phyloP scores from a whole-genome alignment of 2,888 invertebrate species.

The Cataglyphis albicans region DNA sequence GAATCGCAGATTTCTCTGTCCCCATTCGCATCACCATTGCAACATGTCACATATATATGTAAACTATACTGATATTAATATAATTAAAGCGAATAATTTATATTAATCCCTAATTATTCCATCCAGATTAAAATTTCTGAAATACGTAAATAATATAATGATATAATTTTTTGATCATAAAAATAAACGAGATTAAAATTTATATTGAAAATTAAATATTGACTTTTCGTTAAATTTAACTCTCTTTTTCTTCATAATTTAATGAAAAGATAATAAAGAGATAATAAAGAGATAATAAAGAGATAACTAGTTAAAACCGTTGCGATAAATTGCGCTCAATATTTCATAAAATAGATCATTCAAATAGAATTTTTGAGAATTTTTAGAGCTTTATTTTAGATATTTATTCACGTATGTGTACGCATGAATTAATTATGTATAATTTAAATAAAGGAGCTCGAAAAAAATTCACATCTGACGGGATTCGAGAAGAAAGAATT shows the following conservation, averaged over 20 bases:
- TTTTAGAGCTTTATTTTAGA: not conserved
- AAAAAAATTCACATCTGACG: conserved; percentile 4
- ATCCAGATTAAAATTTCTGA: not conserved
- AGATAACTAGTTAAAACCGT: not conserved
- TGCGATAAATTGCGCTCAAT: not conserved
- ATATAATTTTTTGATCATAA: not conserved
- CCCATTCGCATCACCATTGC: not conserved
- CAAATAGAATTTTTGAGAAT: not conserved
- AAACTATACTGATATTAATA: conserved; percentile 13
- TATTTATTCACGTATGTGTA: not conserved
- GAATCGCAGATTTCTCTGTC: conserved; percentile 48
- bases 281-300: not conserved
- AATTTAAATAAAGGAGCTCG: conserved; percentile 45
- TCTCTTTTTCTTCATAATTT: not conserved
- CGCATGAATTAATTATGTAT: conserved; percentile 32
- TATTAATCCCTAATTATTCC: not conserved
- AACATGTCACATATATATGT: not conserved
- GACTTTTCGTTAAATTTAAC: not conserved
- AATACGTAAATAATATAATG: not conserved
- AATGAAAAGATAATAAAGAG: not conserved
- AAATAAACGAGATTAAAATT: not conserved
- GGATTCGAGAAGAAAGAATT: conserved; percentile 35
- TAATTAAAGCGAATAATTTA: not conserved
- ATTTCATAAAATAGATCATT: not conserved
- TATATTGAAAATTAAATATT: not conserved